These are phyloP conservation scores for Lysiphlebus fabarum DNA, from an alignment of 1,140 invertebrate genomes.

Conservation along the genomic window DNA sequence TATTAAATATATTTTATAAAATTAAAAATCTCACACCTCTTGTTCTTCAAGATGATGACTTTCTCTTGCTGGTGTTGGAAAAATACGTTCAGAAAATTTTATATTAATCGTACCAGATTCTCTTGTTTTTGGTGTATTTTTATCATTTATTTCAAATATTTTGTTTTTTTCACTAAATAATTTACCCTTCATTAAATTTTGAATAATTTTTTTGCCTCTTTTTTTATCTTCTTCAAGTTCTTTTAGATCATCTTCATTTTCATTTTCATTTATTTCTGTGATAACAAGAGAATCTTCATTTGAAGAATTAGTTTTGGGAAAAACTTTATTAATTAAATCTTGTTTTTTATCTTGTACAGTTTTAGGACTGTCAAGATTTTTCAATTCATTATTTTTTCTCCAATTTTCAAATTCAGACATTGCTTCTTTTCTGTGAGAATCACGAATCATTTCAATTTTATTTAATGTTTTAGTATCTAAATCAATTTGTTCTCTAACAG, in stretches of 20 bases:
- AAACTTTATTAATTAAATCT: slow-evolving; percentile 29
- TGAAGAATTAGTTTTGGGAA: too few species aligned
- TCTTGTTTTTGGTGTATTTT: slow-evolving; percentile 59
- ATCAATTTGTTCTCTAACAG: slow-evolving; percentile 62
- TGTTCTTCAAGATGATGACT: slow-evolving; percentile 71
- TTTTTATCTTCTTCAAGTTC: slow-evolving; percentile 16
- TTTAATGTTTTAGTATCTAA: slow-evolving; percentile 56
- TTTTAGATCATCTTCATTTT: not conserved
- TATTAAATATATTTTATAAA: slow-evolving; percentile 13
- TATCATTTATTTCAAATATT: slow-evolving; percentile 31
- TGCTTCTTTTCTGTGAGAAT: slow-evolving; percentile 59
- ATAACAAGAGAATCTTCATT: not conserved
- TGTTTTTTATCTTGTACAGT: slow-evolving; percentile 35
- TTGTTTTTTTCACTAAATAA: slow-evolving; percentile 25
- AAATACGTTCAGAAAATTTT: slow-evolving; percentile 71
- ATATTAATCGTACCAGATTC: slow-evolving; percentile 62
- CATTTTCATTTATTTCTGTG: not conserved
- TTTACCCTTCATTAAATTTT: slow-evolving; percentile 32
- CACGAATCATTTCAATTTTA: slow-evolving; percentile 59
- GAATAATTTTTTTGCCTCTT: slow-evolving; percentile 32
- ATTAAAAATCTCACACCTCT: slow-evolving; percentile 55
- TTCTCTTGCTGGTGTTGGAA: slow-evolving; percentile 80
- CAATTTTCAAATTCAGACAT: slow-evolving; percentile 67
- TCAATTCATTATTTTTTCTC: slow-evolving; percentile 43
- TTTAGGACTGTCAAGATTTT: too few species aligned